Base-by-base conservation (phyloP, 2,113 vertebrate genomes). In the Romanogobio albipinnatus region DNA sequence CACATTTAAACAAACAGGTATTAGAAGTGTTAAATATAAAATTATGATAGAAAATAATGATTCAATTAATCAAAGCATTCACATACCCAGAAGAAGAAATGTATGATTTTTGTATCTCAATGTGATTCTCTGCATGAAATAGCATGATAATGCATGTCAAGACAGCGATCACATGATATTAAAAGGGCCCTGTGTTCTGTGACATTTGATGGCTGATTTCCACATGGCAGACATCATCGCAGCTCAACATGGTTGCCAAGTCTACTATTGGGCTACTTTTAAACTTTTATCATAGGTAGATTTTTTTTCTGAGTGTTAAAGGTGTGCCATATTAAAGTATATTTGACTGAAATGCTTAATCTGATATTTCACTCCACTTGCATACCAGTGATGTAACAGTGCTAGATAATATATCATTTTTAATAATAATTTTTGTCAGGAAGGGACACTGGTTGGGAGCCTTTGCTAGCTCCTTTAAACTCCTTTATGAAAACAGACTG, bases 101-200 rank as follows among this genome's bases (percentile, higher is more conserved):
- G 6, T 4, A 39, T 39, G 51, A 39, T 6, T 77, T 33, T 5
- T 77, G 53, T 19, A 7, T 56, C 29, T 11, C 29, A 77, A 6
- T 77, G 71, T 47, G 22, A 74, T 13, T 49, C n/a, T 74, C 43
- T 39, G 75, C 33, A 77, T 56, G 4, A 58, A 58, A 74, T 49
- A 74, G n/a, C 51, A 22, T 77, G 19, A 77, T 58, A 56, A 77
- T 56, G 29, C 75, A 22, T 77, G 19, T 77, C 5, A 77, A 36
- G 29, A 58, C 29, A 76, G 29, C 7, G 10, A 58, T 77, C 75
- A 77, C 51, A 77, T 77, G 75, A 36, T 39, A n/a, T 56, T 56
- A 11, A 56, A 33, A 58, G 29, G 51, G 17, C 6, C 45, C 17
- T 56, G n/a, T 76, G 24, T 51, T 53, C 14, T 76, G 7, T 3